Evolutionary conservation across 2,888 invertebrate genomes (phyloP).

Genomic region (Drosophila subsilvestris): DNA sequence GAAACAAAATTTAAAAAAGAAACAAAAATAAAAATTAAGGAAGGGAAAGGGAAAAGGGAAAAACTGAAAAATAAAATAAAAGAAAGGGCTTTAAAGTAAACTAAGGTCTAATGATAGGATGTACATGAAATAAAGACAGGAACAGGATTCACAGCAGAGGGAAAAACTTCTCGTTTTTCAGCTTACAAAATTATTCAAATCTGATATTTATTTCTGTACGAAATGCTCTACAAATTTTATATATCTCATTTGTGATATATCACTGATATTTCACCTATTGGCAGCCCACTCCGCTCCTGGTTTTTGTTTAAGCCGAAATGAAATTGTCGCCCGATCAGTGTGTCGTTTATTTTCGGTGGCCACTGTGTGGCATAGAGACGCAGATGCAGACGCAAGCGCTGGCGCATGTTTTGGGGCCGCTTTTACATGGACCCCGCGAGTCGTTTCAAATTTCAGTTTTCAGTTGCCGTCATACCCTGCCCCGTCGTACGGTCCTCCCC

Average conservation of each 20-base stretch:
- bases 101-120: too few species aligned
- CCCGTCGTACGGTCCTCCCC: conserved; percentile 10
- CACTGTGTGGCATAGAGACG: conserved; percentile 52
- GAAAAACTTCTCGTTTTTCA: too few species aligned
- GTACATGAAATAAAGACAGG: too few species aligned
- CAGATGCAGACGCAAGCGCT: conserved; percentile 6
- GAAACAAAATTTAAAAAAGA: too few species aligned
- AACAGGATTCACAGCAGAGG: too few species aligned
- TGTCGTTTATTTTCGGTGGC: conserved; percentile 53
- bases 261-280: not conserved
- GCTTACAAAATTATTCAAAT: too few species aligned
- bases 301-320: conserved; percentile 1
- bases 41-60: too few species aligned
- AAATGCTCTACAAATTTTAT: too few species aligned
- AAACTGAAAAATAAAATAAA: too few species aligned
- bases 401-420: conserved; percentile 77
- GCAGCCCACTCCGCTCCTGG: conserved; percentile 42
- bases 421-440: conserved; percentile 76
- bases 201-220: too few species aligned
- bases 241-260: not conserved
- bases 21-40: too few species aligned
- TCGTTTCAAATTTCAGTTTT: conserved; percentile 71
- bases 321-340: conserved; percentile 66
- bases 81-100: too few species aligned
- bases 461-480: conserved; percentile 31